phyloP scores from a whole-genome alignment of 2,113 vertebrate genomes.

The Trinectes maculatus region DNA sequence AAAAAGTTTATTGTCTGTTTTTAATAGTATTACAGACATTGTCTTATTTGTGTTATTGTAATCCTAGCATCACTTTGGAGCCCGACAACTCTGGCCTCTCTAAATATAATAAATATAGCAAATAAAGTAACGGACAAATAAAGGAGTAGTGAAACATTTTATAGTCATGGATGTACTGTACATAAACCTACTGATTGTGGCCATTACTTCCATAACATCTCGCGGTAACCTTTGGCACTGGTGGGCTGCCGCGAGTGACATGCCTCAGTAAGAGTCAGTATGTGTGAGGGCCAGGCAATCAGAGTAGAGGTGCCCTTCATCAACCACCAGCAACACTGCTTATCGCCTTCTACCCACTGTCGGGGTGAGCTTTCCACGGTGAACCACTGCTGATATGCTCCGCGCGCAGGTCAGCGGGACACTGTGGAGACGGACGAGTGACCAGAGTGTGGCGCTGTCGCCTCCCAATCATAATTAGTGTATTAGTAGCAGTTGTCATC shows the following conservation, averaged over 20 bases:
- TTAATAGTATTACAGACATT: no score
- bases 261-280: slow-evolving; percentile 31
- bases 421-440: no score
- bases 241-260: slow-evolving; percentile 34
- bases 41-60: no score
- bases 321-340: slow-evolving; percentile 51
- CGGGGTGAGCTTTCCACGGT: slow-evolving; percentile 52
- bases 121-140: not conserved
- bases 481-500: slow-evolving; percentile 11
- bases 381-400: slow-evolving; percentile 16
- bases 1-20: no score
- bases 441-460: slow-evolving; percentile 6
- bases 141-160: not conserved
- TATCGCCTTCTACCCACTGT: slow-evolving; percentile 41
- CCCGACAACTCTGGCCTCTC: not conserved
- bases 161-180: not conserved
- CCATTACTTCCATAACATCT: no score
- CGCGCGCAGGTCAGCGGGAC: not conserved
- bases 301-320: slow-evolving; percentile 27
- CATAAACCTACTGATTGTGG: slow-evolving; percentile 1
- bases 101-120: not conserved
- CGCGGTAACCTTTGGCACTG: slow-evolving; percentile 26
- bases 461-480: slow-evolving; percentile 55
- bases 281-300: slow-evolving; percentile 51
- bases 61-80: slow-evolving; percentile 5